Evolutionary conservation across 2,797 vertebrate genomes (phyloP).

Genomic region (Sarcophilus harrisii): DNA sequence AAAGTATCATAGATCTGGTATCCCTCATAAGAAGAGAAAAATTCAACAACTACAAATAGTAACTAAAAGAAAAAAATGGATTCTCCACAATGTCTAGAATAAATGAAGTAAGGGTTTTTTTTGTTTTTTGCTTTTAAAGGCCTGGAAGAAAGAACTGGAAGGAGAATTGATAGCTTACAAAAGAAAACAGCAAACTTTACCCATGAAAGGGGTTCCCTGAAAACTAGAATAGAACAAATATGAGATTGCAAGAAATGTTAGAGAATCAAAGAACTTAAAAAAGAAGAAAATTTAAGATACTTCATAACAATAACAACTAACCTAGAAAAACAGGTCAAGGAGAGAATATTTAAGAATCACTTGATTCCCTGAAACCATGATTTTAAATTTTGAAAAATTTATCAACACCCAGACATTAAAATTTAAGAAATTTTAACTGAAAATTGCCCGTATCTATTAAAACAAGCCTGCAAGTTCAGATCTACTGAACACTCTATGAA

Average conservation of each 20-base stretch:
- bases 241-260: background rate
- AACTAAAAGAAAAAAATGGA: background rate
- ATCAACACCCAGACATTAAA: background rate
- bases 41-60: background rate
- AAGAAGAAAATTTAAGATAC: background rate
- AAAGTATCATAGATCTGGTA: background rate
- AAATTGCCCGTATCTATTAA: background rate
- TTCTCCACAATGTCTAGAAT: background rate
- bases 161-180: background rate
- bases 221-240: background rate
- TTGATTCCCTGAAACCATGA: background rate
- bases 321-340: background rate
- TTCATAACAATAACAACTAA: background rate
- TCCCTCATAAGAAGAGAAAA: background rate
- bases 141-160: background rate
- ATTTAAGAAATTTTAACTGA: background rate
- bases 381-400: background rate
- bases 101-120: background rate
- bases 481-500: background rate
- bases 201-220: background rate
- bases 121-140: background rate
- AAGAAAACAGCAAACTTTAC: background rate
- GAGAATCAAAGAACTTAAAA: background rate
- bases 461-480: background rate
- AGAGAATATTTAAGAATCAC: background rate